phyloP scores from a whole-genome alignment of 2,888 invertebrate species.

The Tipula unca region DNA sequence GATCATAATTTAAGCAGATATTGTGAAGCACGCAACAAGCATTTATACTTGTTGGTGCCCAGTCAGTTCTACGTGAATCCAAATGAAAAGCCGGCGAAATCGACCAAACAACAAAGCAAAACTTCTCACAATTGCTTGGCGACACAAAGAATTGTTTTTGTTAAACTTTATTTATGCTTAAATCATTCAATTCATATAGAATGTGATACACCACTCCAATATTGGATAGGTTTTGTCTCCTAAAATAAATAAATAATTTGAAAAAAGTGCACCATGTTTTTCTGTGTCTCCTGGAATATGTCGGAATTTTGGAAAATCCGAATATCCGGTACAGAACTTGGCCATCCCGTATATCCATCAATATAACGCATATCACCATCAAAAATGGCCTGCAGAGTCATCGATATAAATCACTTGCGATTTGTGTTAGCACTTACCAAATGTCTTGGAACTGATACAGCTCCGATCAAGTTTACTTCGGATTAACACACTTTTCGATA shows the following conservation, averaged over 20 bases:
- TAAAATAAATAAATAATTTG: neutral
- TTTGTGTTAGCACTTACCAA: neutral
- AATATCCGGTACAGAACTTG: neutral
- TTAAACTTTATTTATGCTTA: no score
- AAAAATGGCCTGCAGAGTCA: neutral
- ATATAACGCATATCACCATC: neutral
- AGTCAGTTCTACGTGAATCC: no score
- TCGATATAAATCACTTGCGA: neutral
- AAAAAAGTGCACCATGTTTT: neutral
- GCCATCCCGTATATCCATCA: neutral
- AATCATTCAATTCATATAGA: no score
- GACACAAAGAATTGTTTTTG: no score
- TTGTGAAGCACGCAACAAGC: no score
- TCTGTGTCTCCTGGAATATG: neutral
- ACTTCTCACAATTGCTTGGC: no score
- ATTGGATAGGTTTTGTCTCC: neutral
- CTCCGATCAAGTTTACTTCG: no score
- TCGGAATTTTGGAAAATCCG: neutral
- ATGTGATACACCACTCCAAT: neutral
- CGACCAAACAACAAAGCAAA: no score
- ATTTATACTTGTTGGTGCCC: no score
- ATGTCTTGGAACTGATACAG: neutral
- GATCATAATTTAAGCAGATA: no score
- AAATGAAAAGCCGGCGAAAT: no score
- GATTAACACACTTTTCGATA: no score